Evolutionary conservation across 2,797 vertebrate genomes (phyloP), one percentile per base, ranked within the genome.

Genomic region (Clarias platycephalus): DNA sequence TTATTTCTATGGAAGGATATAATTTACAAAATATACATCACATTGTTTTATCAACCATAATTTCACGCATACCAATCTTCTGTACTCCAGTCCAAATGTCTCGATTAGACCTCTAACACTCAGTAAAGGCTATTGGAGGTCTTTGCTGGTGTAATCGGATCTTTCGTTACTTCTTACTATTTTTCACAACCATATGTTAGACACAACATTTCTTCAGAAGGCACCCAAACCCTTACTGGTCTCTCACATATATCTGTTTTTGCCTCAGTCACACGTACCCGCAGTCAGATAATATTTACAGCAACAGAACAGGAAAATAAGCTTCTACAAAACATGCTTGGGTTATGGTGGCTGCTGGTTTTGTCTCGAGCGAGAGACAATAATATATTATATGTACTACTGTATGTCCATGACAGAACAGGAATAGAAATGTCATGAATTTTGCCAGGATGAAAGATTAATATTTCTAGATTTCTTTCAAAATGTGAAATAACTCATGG

Each of bases 1-100:
- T 92, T 31, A 86, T 90, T 92, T 94, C 89, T 93, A 93, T 93
- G 91, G 89, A 92, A 93, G 91, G 93, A 91, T 84, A 91, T 84
- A 89, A 92, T 94, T 92, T 95, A 95, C 94, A 95, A 94, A 94
- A 94, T 95, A 87, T 94, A 96, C 94, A 92, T 87, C 92, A 87
- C 85, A 90, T 88, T 84, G 92, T 90, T 93, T 91, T 91, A 92
- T 93, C 90, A 92, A 91, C 82, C 91, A 90, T 81, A 76, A 62
- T 71, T 63, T 79, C 62, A 28, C n/a, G 26, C 60, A 63, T 81
- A 82, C 44, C 60, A 70, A 80, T 80, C 26, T 68, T 57, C 28
- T 71, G 55, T 34, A 53, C 60, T 72, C 44, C 82, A 79, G 44
- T 75, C 78, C 64, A 62, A 71, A 76, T 57, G 22, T 53, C 58